phyloP scores from a whole-genome alignment of 1,140 invertebrate species.

The Idris sp. region DNA sequence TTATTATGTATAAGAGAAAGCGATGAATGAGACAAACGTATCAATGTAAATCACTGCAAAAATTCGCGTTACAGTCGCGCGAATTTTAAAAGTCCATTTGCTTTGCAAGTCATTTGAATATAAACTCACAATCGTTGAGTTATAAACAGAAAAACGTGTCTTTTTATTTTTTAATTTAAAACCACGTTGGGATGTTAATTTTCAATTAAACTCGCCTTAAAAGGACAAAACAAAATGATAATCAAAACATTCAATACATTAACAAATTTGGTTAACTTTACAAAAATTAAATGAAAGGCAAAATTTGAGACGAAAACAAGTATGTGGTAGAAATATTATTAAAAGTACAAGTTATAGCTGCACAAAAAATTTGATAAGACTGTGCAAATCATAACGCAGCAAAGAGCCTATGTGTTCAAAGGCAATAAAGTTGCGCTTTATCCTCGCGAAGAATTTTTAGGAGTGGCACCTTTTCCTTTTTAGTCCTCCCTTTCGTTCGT shows the following conservation, averaged over 20 bases:
- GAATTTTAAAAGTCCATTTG: constrained; percentile 27
- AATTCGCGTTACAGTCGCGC: constrained; percentile 5
- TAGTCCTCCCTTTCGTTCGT: constrained; percentile 18
- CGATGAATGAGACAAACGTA: constrained; percentile 31
- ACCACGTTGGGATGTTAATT: constrained; percentile 35
- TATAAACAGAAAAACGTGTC: constrained; percentile 4
- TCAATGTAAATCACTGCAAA: constrained; percentile 8
- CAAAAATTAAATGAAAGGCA: no score
- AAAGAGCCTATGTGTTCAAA: neutral
- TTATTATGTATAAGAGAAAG: constrained; percentile 51
- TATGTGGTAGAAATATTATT: neutral
- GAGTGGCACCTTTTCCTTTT: constrained; percentile 41
- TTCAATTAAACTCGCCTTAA: constrained; percentile 22
- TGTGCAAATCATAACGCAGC: neutral
- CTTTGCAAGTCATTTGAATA: constrained; percentile 21
- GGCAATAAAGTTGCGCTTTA: constrained; percentile 16
- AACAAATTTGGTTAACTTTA: no score
- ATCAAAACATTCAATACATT: no score
- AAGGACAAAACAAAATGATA: constrained; percentile 1
- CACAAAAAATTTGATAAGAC: constrained; percentile 1
- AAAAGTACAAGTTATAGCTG: no score
- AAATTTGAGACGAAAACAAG: neutral
- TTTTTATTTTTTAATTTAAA: constrained; percentile 2
- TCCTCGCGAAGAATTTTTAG: constrained; percentile 40
- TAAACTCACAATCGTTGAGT: constrained; percentile 11